Evolutionary conservation across 92 coral and sea anemone genomes (phyloP).

Genomic region (Palythoa grandiflora): DNA sequence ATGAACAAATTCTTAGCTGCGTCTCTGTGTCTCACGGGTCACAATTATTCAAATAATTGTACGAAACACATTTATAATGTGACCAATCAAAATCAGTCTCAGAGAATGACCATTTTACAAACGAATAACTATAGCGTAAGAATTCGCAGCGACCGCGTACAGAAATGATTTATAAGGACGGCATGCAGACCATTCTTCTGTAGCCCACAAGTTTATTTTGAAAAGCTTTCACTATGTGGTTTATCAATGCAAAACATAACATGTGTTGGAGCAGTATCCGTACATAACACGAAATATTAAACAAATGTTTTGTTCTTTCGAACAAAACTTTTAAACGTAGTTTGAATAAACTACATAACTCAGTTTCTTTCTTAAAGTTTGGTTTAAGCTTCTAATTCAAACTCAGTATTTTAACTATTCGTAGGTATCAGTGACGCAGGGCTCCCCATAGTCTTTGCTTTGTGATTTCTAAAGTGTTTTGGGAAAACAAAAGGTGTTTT

Average conservation of each 20-base stretch:
- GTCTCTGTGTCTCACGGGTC: constrained; percentile 23
- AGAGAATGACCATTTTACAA: not conserved
- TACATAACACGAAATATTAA: no score
- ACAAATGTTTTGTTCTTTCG: no score
- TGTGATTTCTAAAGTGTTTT: constrained; percentile 33
- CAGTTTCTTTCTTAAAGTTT: no score
- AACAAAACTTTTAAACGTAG: not conserved
- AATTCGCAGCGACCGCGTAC: constrained; percentile 15
- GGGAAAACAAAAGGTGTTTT: constrained; percentile 16
- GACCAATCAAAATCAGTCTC: constrained; percentile 32
- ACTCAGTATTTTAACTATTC: constrained; percentile 12
- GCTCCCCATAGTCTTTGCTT: constrained; percentile 18
- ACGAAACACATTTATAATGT: not conserved
- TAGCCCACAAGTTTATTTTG: not conserved
- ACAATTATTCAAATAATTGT: constrained; percentile 24
- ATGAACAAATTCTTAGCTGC: not conserved
- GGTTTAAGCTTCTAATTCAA: not conserved
- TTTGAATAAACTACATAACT: not conserved
- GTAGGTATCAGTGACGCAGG: not conserved
- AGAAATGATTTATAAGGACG: not conserved
- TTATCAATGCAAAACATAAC: not conserved
- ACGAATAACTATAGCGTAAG: constrained; percentile 7
- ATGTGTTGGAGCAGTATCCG: no score
- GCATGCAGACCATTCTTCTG: not conserved
- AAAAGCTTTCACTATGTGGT: not conserved